Evolutionary conservation across 2,113 vertebrate genomes (phyloP), one percentile per base, ranked within the genome.

Genomic region (Ciconia boyciana): DNA sequence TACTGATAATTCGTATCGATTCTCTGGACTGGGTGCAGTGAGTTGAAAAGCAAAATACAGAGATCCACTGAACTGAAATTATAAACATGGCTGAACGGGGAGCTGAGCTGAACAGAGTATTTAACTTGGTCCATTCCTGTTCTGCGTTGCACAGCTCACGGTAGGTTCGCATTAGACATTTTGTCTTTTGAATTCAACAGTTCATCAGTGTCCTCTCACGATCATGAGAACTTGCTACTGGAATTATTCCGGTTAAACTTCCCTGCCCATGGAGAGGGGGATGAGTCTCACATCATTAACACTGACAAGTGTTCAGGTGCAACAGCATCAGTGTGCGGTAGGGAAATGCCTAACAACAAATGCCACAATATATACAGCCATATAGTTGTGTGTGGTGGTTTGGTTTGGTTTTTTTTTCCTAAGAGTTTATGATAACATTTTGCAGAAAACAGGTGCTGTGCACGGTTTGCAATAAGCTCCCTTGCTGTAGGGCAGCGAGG

Each of bases 1-100:
- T 76, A 75, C 87, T 89, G 88, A 86, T 96, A 61, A 91, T 94
- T 97, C 89, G 7, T 79, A 95, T 95, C 88, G 95, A 96, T 95
- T 92, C 49, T 20, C 48, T 41, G 78, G 71, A 16, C 64, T 72
- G 80, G n/a, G 24, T 11, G 88, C 94, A 93, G 58, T 20, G 78
- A 97, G 77, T 18, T 41, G 64, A 87, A 87, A 94, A 91, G 28
- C 5, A 60, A 91, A 93, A 80, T 58, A 51, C 81, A 90, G 94
- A 80, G 81, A 49, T 13, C 7, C 34, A 31, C 26, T 61, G 49
- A 82, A 52, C 74, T 28, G 60, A 31, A 46, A 77, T 58, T 13
- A n/a, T 11, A 71, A 87, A 86, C 58, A 26, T 4, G 6, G 75
- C 44, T 9, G 16, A 25, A 76, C 21, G 4, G 25, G 6, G 13